Evolutionary conservation across 2,888 invertebrate genomes (phyloP).

Genomic region (Pyrrhosoma nymphula): DNA sequence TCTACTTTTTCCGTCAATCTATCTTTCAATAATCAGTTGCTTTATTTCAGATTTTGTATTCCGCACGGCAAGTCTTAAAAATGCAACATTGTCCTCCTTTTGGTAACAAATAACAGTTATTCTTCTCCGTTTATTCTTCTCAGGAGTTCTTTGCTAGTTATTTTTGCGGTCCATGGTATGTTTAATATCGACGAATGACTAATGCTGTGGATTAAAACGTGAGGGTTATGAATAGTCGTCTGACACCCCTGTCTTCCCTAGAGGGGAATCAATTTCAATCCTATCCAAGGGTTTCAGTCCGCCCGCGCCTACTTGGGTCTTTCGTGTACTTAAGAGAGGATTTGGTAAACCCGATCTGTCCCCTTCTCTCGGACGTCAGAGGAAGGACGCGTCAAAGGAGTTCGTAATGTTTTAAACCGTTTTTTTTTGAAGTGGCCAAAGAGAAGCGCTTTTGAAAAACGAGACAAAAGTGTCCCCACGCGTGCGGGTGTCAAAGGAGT

Average conservation of each 20-base stretch:
- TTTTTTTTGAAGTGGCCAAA: neutral
- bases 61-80: too few relatives aligned
- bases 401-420: neutral
- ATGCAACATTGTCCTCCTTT: too few relatives aligned
- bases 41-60: too few relatives aligned
- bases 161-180: too few relatives aligned
- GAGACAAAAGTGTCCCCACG: neutral
- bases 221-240: neutral
- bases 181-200: neutral
- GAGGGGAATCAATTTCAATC: neutral
- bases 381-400: neutral
- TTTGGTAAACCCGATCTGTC: neutral
- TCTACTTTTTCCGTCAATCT: too few relatives aligned
- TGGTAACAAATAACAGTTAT: too few relatives aligned
- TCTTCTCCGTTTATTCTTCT: too few relatives aligned
- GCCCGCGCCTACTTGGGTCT: neutral
- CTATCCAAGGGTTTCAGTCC: neutral
- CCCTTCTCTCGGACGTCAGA: neutral
- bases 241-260: neutral
- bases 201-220: neutral
- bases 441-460: neutral
- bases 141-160: too few relatives aligned
- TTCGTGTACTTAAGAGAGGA: neutral
- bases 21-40: too few relatives aligned
- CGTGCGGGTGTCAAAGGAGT: neutral